A percentile compares a stretch with the other conserved stretches of the same genome.
Conservation (phyloP, 2,888 invertebrate genomes). For the Pandemis cinnamomeana region DNA sequence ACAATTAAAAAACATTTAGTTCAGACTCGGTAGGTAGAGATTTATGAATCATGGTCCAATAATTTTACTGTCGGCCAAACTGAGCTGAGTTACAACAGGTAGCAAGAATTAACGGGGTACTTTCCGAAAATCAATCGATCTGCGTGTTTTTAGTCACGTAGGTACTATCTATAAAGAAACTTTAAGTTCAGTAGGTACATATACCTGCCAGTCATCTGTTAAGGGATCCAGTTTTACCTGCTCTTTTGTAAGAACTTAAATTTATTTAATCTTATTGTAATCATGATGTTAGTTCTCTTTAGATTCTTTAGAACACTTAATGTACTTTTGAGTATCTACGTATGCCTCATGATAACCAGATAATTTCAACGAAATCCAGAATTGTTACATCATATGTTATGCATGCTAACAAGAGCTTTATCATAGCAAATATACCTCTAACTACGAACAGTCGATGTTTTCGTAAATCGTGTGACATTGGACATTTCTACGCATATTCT, state of each 20-base stretch:
- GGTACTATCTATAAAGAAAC: background rate
- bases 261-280: background rate
- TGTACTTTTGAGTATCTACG: background rate
- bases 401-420: conserved; percentile 20
- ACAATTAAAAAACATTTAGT: background rate
- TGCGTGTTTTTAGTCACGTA: background rate
- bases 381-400: conserved; percentile 20
- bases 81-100: background rate
- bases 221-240: background rate
- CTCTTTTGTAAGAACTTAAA: background rate
- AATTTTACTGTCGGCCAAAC: background rate
- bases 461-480: conserved; percentile 54
- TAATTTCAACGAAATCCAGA: background rate
- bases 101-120: background rate
- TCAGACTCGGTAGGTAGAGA: background rate
- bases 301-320: background rate
- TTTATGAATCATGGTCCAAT: conserved; percentile 3
- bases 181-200: background rate
- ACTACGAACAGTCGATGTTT: conserved; percentile 51
- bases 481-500: conserved; percentile 51
- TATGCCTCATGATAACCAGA: background rate
- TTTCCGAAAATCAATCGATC: background rate
- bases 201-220: background rate
- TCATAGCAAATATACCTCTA: conserved; percentile 51
- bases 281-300: background rate